phyloP scores from a whole-genome alignment of 64 coral and sea anemone species.

The Cladopsammia gracilis region DNA sequence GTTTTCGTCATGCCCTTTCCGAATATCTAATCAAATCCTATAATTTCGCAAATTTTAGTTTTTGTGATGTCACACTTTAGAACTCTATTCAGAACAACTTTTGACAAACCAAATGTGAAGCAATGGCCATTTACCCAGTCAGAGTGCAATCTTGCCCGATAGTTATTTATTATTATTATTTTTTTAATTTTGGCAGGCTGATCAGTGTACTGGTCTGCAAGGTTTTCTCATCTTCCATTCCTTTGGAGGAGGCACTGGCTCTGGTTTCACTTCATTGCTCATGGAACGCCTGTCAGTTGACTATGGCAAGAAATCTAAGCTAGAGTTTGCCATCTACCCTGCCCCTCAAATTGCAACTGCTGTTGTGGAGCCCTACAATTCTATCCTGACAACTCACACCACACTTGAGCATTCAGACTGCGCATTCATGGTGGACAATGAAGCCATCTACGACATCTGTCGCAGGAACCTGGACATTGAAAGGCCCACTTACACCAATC shows the following conservation, averaged over 20 bases:
- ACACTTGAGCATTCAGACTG: conserved; percentile 55
- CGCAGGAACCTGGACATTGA: conserved; percentile 51
- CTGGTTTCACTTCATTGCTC: conserved; percentile 39
- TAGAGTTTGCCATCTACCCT: conserved; percentile 47
- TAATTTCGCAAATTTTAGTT: too few species aligned
- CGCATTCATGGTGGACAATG: conserved; percentile 50
- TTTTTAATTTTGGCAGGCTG: not conserved
- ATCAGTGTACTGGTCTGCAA: conserved; percentile 45
- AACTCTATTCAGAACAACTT: not conserved
- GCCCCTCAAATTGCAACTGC: conserved; percentile 48
- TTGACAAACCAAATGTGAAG: not conserved
- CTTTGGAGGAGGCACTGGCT: conserved; percentile 50
- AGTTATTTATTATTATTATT: not conserved
- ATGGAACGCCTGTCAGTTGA: conserved; percentile 57
- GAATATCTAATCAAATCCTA: too few species aligned
- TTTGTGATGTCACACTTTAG: too few species aligned
- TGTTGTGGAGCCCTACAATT: conserved; percentile 48
- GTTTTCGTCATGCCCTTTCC: too few species aligned
- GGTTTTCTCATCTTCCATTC: conserved; percentile 50
- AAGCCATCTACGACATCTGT: conserved; percentile 56
- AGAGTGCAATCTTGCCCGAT: not conserved
- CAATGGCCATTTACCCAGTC: not conserved
- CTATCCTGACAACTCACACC: conserved; percentile 45
- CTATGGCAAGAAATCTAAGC: conserved; percentile 59
- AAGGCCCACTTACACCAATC: conserved; percentile 48